These are phyloP conservation scores for Conops quadrifasciatus DNA, from an alignment of 2,888 invertebrate genomes.

Conservation along the genomic window DNA sequence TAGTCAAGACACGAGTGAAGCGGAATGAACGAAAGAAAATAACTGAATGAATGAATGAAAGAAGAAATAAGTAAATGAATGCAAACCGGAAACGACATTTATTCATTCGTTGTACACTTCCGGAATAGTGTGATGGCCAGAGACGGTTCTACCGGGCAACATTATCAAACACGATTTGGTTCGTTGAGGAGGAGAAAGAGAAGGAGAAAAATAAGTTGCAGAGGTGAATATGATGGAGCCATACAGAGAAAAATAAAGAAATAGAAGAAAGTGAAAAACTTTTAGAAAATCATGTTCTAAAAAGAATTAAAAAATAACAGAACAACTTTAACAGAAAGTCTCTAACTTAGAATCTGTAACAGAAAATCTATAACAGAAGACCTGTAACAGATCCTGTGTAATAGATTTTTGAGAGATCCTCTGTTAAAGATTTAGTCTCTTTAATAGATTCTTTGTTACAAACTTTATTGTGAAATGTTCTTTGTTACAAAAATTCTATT, in stretches of 20 bases:
- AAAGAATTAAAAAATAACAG: no score
- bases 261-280: no score
- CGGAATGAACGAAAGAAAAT: not conserved
- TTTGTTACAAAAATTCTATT: no score
- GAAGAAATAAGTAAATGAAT: conserved; percentile 41
- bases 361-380: no score
- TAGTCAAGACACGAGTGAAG: conserved; percentile 27
- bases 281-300: no score
- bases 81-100: conserved; percentile 49
- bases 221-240: no score
- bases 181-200: not conserved
- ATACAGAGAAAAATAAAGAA: no score
- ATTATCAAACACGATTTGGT: conserved; percentile 16
- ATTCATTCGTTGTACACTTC: conserved; percentile 49
- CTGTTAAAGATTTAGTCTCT: no score
- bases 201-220: not conserved
- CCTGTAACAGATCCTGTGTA: no score
- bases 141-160: conserved; percentile 15
- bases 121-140: conserved; percentile 34
- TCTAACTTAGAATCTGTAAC: no score
- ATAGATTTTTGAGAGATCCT: no score
- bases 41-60: conserved; percentile 37
- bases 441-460: not conserved
- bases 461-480: not conserved
- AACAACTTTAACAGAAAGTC: no score